Percentiles rank a stretch among this genome's conserved stretches.
Evolutionary conservation across 2,113 vertebrate species (phyloP).

Genomic region (Lagopus muta): DNA sequence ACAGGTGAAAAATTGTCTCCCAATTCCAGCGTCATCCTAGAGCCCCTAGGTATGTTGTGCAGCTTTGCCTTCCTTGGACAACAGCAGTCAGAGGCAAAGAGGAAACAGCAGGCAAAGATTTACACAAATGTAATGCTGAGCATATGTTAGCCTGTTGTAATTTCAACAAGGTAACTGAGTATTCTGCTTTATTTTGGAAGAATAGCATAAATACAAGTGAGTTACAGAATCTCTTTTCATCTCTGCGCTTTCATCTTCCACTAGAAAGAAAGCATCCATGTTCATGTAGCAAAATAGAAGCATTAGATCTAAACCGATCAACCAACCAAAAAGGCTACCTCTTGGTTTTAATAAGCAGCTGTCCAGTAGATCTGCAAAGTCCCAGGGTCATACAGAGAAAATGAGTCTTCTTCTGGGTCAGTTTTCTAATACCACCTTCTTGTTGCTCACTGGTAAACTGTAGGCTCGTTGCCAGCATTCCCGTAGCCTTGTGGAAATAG

Average conservation of each 20-base stretch:
- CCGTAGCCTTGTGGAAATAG: neutral
- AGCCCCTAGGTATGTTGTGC: neutral
- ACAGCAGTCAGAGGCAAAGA: neutral
- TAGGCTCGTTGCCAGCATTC: fast-evolving
- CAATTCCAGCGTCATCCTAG: neutral
- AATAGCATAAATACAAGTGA: neutral
- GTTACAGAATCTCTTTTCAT: neutral
- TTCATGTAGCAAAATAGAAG: neutral
- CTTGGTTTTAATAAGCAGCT: neutral
- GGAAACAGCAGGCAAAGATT: neutral
- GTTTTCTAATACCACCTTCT: neutral
- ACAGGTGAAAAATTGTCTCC: neutral
- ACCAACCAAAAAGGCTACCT: neutral
- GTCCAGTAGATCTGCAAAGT: neutral
- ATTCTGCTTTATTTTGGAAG: neutral
- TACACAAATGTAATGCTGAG: neutral
- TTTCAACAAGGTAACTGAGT: neutral
- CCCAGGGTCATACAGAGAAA: fast-evolving
- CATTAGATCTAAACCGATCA: neutral
- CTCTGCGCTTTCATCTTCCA: neutral
- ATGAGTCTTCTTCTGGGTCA: neutral
- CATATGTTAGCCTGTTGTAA: neutral
- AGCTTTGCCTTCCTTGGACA: neutral
- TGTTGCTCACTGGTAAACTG: neutral
- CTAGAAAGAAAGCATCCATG: neutral